Conservation (phyloP, 2,888 invertebrate genomes). For the Lamellibrachia columna region DNA sequence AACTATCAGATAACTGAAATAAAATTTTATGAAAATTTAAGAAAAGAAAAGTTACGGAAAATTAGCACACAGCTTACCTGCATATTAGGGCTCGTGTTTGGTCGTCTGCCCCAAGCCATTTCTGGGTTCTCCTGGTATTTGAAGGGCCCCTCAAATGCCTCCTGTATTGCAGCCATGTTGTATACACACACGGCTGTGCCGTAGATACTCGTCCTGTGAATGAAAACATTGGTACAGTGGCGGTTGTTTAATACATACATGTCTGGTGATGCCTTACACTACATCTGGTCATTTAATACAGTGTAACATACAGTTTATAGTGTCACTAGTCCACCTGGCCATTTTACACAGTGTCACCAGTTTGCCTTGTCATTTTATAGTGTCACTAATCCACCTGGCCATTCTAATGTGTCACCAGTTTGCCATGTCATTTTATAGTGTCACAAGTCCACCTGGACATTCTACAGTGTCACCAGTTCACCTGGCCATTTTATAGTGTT, state of each 20-base stretch:
- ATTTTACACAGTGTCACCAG: no score
- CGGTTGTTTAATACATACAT: not conserved
- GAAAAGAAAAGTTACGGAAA: not conserved
- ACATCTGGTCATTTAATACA: not conserved
- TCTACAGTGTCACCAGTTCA: no score
- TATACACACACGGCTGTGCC: constrained; percentile 93
- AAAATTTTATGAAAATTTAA: not conserved
- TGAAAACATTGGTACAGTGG: no score
- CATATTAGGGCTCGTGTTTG: constrained; percentile 57
- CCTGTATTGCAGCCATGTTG: constrained; percentile 82
- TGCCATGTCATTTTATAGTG: no score
- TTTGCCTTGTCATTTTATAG: no score
- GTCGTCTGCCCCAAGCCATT: constrained; percentile 80
- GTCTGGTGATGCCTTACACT: not conserved
- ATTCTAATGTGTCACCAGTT: no score
- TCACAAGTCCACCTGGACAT: no score
- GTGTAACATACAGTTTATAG: no score
- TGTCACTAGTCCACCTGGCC: no score
- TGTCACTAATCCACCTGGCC: no score
- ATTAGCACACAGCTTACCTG: constrained; percentile 22
- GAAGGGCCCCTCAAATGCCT: constrained; percentile 85
- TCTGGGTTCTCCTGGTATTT: constrained; percentile 82
- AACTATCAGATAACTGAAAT: not conserved
- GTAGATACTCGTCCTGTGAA: constrained; percentile 81
- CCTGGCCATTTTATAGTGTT: no score